Evolutionary conservation across 1,140 invertebrate species (phyloP).

Genomic region (Papilio polyxenes): DNA sequence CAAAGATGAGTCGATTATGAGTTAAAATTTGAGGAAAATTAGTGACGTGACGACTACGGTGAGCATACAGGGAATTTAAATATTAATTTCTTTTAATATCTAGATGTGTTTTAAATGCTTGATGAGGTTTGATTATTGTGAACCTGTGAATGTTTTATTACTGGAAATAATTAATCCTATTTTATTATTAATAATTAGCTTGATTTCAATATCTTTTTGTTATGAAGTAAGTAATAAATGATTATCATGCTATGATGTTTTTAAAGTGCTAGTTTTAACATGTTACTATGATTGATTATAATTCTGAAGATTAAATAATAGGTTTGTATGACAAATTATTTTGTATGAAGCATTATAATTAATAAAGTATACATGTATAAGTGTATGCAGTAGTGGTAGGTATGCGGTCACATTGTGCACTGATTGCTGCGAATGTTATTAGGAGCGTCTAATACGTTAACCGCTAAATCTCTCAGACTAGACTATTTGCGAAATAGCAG

Average conservation of each 20-base stretch:
- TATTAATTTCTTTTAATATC: too few relatives aligned
- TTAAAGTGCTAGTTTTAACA: background rate
- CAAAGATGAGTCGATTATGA: conserved; percentile 37
- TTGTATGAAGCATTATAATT: background rate
- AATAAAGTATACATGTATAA: background rate
- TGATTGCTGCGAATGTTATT: conserved; percentile 37
- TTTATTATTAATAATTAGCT: too few relatives aligned
- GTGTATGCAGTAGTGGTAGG: background rate
- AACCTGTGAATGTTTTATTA: background rate
- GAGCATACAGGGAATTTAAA: background rate
- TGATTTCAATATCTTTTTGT: background rate
- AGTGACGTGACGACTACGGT: background rate
- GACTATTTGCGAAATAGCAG: conserved; percentile 40
- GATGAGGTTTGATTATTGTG: background rate
- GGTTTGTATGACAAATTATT: background rate
- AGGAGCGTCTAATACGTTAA: conserved; percentile 34
- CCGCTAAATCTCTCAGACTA: conserved; percentile 39
- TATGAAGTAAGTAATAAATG: background rate
- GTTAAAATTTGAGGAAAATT: conserved; percentile 29
- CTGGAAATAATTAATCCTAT: too few relatives aligned
- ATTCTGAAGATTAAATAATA: background rate
- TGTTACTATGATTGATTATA: background rate
- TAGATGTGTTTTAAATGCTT: too few relatives aligned
- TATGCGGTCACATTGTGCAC: conserved; percentile 25
- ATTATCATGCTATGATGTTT: background rate